Evolutionary conservation across 2,888 invertebrate genomes (phyloP).

Genomic region (Xylocampa areola): DNA sequence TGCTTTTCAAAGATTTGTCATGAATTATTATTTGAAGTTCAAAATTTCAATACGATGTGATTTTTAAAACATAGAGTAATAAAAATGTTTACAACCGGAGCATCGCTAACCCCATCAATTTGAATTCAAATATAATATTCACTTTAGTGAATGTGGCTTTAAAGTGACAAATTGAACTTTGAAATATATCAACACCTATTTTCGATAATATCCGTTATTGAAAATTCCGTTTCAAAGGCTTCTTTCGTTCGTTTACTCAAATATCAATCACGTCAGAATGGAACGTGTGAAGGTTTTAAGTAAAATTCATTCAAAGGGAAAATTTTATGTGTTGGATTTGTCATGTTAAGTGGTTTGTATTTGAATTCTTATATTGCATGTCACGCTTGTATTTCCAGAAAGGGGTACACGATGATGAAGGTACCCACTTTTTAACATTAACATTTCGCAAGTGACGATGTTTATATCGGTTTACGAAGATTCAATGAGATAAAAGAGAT

Average conservation of each 20-base stretch:
- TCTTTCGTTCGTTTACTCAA: constrained; percentile 9
- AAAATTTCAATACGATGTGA: too few relatives aligned
- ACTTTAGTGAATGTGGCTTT: constrained; percentile 51
- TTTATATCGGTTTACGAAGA: too few relatives aligned
- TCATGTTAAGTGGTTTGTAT: constrained; percentile 4
- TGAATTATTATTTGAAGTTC: too few relatives aligned
- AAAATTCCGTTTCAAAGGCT: constrained; percentile 53
- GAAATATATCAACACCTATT: constrained; percentile 57
- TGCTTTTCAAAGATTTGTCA: too few relatives aligned
- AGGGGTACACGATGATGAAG: not conserved
- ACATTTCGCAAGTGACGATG: too few relatives aligned
- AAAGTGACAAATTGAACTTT: constrained; percentile 54
- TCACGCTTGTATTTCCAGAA: not conserved
- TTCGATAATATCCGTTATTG: constrained; percentile 46
- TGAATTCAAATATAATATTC: constrained; percentile 53
- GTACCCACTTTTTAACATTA: too few relatives aligned
- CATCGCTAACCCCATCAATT: constrained; percentile 43
- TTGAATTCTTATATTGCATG: not conserved
- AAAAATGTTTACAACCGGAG: too few relatives aligned
- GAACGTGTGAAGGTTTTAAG: constrained; percentile 22
- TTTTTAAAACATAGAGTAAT: too few relatives aligned
- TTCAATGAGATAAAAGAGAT: too few relatives aligned
- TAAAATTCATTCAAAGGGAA: constrained; percentile 17
- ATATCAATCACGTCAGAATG: constrained; percentile 44
- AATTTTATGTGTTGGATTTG: constrained; percentile 2